Evolutionary conservation across 2,888 invertebrate species (phyloP).

Genomic region (Micropterix aruncella): DNA sequence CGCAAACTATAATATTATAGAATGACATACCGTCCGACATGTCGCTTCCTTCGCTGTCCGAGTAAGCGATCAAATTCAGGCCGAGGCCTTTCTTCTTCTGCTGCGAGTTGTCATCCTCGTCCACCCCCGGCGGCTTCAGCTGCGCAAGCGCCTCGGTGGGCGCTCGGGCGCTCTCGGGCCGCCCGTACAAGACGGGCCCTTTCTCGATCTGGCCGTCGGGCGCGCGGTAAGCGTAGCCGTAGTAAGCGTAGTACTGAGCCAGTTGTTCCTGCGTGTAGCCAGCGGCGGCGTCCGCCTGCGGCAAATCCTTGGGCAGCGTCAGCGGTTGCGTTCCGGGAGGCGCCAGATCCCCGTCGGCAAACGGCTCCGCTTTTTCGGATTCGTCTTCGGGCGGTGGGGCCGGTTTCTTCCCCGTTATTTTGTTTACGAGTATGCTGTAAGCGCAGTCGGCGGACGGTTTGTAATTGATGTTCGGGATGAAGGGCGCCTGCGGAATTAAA

Average conservation of each 20-base stretch:
- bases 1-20: too few species aligned
- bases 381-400: conserved; percentile 17
- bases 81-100: conserved; percentile 21
- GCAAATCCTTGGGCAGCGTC: conserved; percentile 17
- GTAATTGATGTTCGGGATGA: conserved; percentile 53
- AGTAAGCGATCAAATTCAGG: conserved; percentile 40
- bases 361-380: conserved; percentile 11
- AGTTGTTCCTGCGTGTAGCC: conserved; percentile 8
- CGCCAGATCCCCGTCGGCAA: conserved; percentile 21
- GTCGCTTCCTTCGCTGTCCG: conserved; percentile 30
- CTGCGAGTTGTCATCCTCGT: neutral
- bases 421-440: conserved; percentile 76
- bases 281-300: conserved; percentile 15
- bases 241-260: conserved; percentile 7
- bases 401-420: conserved; percentile 49
- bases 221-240: conserved; percentile 4
- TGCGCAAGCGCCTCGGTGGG: neutral
- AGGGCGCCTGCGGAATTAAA: conserved; percentile 28
- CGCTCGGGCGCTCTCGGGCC: conserved; percentile 5
- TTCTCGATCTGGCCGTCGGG: conserved; percentile 9
- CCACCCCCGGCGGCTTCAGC: neutral
- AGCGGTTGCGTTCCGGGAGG: conserved; percentile 28
- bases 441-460: conserved; percentile 77
- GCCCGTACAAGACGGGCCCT: conserved; percentile 27
- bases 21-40: conserved; percentile 17